These are phyloP conservation scores for Coleophora deauratella DNA, from an alignment of 2,888 invertebrate species.

Conservation along the genomic window DNA sequence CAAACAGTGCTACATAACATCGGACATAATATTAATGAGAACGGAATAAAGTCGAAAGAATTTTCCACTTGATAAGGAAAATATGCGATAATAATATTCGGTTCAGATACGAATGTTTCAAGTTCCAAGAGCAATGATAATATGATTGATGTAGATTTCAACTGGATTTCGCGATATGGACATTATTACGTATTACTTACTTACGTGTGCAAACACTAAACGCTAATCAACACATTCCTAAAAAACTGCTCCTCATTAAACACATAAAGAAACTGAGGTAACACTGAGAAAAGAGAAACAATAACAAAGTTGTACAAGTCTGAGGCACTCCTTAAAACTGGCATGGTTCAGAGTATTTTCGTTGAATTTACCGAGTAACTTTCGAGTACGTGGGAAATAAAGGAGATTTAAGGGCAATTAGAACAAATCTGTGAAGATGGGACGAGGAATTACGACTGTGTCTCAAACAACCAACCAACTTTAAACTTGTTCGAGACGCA, in stretches of 20 bases:
- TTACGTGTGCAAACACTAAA: conserved; percentile 15
- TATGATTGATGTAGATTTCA: no score
- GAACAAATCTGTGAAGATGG: conserved; percentile 24
- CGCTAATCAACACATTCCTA: conserved; percentile 43
- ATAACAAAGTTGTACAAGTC: conserved; percentile 29
- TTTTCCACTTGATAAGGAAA: no score
- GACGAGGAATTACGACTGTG: conserved; percentile 28
- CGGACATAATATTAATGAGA: no score
- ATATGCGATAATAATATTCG: no score
- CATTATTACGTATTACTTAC: no score
- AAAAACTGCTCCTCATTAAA: conserved; percentile 38
- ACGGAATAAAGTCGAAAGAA: no score
- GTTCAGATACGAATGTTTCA: no score
- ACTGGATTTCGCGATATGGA: no score
- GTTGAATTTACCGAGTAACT: not conserved
- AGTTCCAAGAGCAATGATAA: no score
- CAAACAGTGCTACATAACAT: no score
- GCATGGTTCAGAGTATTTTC: conserved; percentile 31
- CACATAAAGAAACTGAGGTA: conserved; percentile 34
- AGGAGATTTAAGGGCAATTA: conserved; percentile 14
- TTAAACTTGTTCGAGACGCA: conserved; percentile 26
- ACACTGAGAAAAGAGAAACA: conserved; percentile 28
- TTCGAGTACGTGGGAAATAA: not conserved
- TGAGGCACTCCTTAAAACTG: conserved; percentile 30
- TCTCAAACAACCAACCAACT: conserved; percentile 25